Percentiles rank a stretch among this genome's conserved stretches.
Conservation (phyloP, 2,113 vertebrate genomes). For the Opisthocomus hoazin region DNA sequence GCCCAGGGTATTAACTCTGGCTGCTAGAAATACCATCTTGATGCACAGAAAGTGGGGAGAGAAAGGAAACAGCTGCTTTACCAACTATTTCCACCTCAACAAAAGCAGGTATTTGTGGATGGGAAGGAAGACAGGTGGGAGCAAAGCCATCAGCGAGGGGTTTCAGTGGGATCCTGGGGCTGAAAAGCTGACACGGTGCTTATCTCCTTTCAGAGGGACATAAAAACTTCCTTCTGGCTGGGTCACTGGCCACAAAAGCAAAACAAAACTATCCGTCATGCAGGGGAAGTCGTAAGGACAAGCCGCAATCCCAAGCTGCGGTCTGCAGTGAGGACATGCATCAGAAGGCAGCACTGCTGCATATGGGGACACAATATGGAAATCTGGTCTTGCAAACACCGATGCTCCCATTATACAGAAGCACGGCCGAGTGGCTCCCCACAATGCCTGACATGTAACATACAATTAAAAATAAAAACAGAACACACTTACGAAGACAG, state of each 20-base stretch:
- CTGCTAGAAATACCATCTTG: neutral
- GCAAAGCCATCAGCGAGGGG: neutral
- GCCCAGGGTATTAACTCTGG: neutral
- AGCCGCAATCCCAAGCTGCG: fast-evolving
- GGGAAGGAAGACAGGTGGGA: neutral
- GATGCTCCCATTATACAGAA: neutral
- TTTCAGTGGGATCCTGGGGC: neutral
- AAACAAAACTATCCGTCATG: neutral
- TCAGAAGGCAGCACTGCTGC: neutral
- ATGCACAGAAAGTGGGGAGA: neutral
- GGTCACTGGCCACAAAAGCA: neutral
- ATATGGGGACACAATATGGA: neutral
- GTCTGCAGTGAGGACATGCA: neutral
- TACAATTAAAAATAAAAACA: slow-evolving; percentile 19
- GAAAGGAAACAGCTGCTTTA: neutral
- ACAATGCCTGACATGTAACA: neutral
- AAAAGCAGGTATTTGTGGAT: neutral
- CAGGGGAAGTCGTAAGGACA: neutral
- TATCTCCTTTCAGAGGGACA: neutral
- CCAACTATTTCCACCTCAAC: neutral
- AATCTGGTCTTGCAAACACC: neutral
- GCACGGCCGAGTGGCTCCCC: neutral
- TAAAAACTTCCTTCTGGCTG: neutral
- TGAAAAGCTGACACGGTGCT: neutral
- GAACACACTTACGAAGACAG: slow-evolving; percentile 92